Evolutionary conservation across 2,797 vertebrate genomes (phyloP).

Genomic region (Octomys mimax): DNA sequence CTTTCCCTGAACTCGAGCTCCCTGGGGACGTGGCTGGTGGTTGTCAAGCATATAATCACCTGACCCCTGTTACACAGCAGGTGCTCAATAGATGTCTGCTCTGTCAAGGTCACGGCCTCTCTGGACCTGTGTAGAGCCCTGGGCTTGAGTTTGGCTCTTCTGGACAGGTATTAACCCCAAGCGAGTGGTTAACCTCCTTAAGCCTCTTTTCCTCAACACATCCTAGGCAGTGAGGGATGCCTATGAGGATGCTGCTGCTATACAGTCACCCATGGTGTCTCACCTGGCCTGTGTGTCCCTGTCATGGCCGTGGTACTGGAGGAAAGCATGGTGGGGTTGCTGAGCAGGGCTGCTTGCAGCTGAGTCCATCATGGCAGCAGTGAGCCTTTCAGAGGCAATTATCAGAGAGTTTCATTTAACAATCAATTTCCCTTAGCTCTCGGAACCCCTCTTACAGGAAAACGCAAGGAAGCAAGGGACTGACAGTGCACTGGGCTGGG

Average conservation of each 20-base stretch:
- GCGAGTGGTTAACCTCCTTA: background rate
- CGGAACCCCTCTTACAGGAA: constrained; percentile 70
- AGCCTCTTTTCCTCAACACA: background rate
- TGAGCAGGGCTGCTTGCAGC: constrained; percentile 76
- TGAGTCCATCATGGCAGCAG: constrained; percentile 85
- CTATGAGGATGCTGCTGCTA: background rate
- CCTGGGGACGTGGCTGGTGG: background rate
- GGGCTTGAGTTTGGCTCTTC: background rate
- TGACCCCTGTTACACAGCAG: background rate
- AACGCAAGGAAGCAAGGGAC: constrained; percentile 42
- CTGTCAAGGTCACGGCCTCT: background rate
- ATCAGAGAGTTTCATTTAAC: constrained; percentile 87
- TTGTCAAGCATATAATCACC: background rate
- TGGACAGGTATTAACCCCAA: background rate
- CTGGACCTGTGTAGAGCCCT: background rate
- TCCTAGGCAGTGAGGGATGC: background rate
- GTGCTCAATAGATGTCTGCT: background rate
- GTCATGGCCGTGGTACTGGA: background rate
- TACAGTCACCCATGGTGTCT: background rate
- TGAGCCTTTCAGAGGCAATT: constrained; percentile 84
- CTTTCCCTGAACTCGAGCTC: background rate
- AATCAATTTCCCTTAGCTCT: constrained; percentile 84
- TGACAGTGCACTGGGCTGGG: background rate
- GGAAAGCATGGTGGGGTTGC: background rate
- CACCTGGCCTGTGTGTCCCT: background rate